phyloP scores from a whole-genome alignment of 2,888 invertebrate genomes.

The Sycophila texana region DNA sequence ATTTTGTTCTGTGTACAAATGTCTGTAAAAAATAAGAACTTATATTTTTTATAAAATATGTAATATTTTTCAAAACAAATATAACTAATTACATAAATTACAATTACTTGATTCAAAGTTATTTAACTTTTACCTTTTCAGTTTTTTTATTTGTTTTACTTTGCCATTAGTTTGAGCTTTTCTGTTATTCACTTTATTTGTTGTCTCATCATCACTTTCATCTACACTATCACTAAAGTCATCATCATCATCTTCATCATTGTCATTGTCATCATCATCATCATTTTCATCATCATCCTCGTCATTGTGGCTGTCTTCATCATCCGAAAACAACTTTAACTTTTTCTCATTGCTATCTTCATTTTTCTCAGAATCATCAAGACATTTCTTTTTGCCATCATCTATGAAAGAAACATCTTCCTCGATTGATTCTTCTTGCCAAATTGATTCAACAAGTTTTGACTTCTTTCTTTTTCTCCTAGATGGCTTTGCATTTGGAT shows the following conservation, averaged over 20 bases:
- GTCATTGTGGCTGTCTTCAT: constrained; percentile 25
- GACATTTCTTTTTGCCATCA: constrained; percentile 2
- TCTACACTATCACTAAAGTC: constrained; percentile 20
- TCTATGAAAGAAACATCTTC: constrained; percentile 20
- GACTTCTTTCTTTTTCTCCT: constrained; percentile 41
- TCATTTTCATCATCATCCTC: not conserved
- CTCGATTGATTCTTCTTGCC: constrained; percentile 48
- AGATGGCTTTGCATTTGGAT: constrained; percentile 30
- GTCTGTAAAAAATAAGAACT: constrained; percentile 31
- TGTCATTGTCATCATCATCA: constrained; percentile 24
- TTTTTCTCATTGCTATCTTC: constrained; percentile 32
- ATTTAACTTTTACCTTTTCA: constrained; percentile 30
- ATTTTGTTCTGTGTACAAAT: not conserved
- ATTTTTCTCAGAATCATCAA: constrained; percentile 9
- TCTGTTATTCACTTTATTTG: constrained; percentile 22
- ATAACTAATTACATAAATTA: constrained; percentile 29
- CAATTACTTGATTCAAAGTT: constrained; percentile 30
- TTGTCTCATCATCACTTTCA: constrained; percentile 8
- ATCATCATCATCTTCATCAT: constrained; percentile 6
- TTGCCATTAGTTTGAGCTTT: constrained; percentile 17
- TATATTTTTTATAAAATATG: constrained; percentile 47
- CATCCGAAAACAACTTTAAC: constrained; percentile 52
- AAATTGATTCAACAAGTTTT: constrained; percentile 25
- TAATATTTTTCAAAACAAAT: constrained; percentile 36
- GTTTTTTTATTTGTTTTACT: constrained; percentile 16